These are phyloP conservation scores for Cantharis nigra DNA, from an alignment of 2,888 invertebrate genomes.

Conservation along the genomic window DNA sequence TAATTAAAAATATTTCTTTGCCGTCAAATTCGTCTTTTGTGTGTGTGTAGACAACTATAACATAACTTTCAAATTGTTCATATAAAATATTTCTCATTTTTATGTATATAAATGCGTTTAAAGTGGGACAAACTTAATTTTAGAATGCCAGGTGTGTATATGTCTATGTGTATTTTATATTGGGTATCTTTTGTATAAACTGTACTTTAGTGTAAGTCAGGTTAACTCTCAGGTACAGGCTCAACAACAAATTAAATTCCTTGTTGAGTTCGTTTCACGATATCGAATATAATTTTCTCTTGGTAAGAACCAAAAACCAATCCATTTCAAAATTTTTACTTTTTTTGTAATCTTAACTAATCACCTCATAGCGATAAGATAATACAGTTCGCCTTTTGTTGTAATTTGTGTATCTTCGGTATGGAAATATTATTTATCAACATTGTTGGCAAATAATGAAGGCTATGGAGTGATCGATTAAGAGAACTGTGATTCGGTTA, in stretches of 20 bases:
- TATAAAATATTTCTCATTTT: slow-evolving; percentile 2
- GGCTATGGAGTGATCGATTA: not conserved
- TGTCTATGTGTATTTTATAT: slow-evolving; percentile 19
- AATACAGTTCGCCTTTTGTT: not conserved
- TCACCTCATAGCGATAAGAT: not conserved
- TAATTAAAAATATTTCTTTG: not conserved
- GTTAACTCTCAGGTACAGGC: slow-evolving; percentile 27
- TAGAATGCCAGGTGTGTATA: slow-evolving; percentile 45
- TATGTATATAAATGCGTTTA: slow-evolving; percentile 21
- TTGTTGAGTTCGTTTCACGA: slow-evolving; percentile 9
- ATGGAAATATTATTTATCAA: not conserved
- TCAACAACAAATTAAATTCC: slow-evolving; percentile 26
- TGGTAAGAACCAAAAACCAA: not conserved
- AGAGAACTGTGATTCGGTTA: not conserved
- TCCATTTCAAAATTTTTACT: not conserved
- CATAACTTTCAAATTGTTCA: slow-evolving; percentile 21
- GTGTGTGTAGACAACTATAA: not conserved
- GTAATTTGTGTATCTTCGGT: not conserved
- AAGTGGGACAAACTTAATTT: slow-evolving; percentile 51
- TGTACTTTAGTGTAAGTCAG: slow-evolving; percentile 34
- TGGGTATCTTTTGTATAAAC: slow-evolving; percentile 36
- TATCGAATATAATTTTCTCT: slow-evolving; percentile 7
- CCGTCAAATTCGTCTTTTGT: not conserved
- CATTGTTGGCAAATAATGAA: not conserved
- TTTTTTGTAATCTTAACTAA: not conserved